Conservation (phyloP, 2,113 vertebrate species). For the Axis porcinus region DNA sequence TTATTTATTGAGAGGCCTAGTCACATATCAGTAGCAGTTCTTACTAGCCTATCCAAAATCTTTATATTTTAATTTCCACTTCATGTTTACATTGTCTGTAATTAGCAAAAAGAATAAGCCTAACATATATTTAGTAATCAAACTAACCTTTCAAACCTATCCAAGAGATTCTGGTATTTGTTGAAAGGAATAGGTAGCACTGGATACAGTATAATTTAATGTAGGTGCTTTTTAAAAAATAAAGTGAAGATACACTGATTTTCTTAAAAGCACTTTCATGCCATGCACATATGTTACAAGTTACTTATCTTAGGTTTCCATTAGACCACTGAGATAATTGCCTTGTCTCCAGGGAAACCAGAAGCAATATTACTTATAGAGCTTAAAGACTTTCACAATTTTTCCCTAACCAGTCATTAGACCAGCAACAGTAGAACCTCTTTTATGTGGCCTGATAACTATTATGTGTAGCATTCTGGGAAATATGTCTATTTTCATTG, state of each 20-base stretch:
- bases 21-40: not conserved
- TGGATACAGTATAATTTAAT: not conserved
- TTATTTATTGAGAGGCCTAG: not conserved
- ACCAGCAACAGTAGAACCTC: not conserved
- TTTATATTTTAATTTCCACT: not conserved
- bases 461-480: not conserved
- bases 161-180: not conserved
- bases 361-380: not conserved
- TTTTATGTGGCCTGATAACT: not conserved
- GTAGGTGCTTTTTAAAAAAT: not conserved
- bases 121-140: not conserved
- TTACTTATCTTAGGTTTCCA: not conserved
- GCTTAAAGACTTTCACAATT: not conserved
- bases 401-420: slow-evolving; percentile 6
- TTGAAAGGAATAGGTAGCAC: not conserved
- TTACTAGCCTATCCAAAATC: not conserved
- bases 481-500: not conserved
- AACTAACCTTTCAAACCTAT: not conserved
- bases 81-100: not conserved
- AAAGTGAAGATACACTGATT: not conserved
- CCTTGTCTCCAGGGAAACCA: slow-evolving; percentile 13
- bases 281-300: not conserved
- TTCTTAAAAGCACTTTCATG: not conserved
- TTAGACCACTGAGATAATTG: not conserved
- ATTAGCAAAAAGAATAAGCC: not conserved